Evolutionary conservation across 2,888 invertebrate genomes (phyloP).

Genomic region (Cinara cedri): DNA sequence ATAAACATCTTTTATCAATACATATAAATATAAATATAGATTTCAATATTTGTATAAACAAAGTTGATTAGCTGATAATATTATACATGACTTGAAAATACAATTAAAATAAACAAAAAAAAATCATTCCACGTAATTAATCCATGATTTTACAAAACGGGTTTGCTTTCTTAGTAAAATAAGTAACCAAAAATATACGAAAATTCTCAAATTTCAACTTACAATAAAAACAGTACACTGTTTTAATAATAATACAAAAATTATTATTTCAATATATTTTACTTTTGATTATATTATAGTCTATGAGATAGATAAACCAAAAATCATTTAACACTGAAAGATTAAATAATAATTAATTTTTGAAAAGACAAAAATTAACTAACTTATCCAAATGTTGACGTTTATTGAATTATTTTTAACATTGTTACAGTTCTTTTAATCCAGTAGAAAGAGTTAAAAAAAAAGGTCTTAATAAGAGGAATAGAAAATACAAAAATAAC

Average conservation of each 20-base stretch:
- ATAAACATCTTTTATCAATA: too few relatives aligned
- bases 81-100: slow-evolving; percentile 37
- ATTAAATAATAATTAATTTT: too few relatives aligned
- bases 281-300: not conserved
- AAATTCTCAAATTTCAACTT: not conserved
- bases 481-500: slow-evolving; percentile 18
- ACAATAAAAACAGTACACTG: not conserved
- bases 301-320: too few relatives aligned
- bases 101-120: not conserved
- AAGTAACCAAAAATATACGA: not conserved
- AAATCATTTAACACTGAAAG: too few relatives aligned
- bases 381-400: too few relatives aligned
- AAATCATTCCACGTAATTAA: not conserved
- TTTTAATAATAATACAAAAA: not conserved
- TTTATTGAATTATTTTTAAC: too few relatives aligned
- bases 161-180: not conserved
- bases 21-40: too few relatives aligned
- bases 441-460: not conserved
- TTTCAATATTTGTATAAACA: not conserved
- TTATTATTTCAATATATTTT: too few relatives aligned
- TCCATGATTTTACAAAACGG: slow-evolving; percentile 1
- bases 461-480: not conserved
- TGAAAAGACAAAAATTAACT: too few relatives aligned
- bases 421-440: not conserved
- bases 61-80: slow-evolving; percentile 21